Base-by-base conservation (phyloP, 2,888 invertebrate species). In the Pimpla rufipes region DNA sequence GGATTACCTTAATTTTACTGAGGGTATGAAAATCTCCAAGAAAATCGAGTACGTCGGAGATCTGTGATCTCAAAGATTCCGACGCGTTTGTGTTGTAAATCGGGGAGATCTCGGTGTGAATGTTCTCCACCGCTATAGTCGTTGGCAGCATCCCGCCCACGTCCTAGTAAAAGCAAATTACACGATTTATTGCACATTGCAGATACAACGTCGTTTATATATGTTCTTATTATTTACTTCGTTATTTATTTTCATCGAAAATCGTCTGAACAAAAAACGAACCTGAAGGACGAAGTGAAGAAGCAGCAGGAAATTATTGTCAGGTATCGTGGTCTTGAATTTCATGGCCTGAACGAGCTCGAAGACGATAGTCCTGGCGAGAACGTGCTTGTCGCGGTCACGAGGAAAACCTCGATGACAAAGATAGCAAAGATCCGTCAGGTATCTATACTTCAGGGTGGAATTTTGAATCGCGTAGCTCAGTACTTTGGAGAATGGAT, bases 11-110 rank as follows among this genome's bases (percentile, higher is more conserved):
- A 86, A 99, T 97, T 95, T 99, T 99, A 88, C 97, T 98, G 76
- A 99, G 95, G 0, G 99, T 98, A 91, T 99, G 98, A 86, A 99
- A 97, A 93, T 99, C 99, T 10, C 98, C 97, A 85, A 99, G 95
- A 93, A 99, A 98, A 86, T 99, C 99, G 55, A 99, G 94, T 87
- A 98, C 97, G 93, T 99, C 99, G 23, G 96, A 96, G 76, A 99
- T 95, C 93, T 99, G 98, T 79, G 97, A 97, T 35, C 98, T 95
- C 96, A 99, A 96, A 90, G 98, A 98, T 93, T 99, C 99, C 1
- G 98, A 97, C 0, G 98, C 97, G 88, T 97, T 98, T 1, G 98
- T 98, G 81, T 95, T 96, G 84, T 96, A 95, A 87, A 95, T 94
- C 0, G 95, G 94, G 8, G 86, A 93, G 86, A 90, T 86, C 21